These are phyloP conservation scores for Triplophysa dalaica DNA, from an alignment of 2,113 vertebrate genomes.

Conservation along the genomic window DNA sequence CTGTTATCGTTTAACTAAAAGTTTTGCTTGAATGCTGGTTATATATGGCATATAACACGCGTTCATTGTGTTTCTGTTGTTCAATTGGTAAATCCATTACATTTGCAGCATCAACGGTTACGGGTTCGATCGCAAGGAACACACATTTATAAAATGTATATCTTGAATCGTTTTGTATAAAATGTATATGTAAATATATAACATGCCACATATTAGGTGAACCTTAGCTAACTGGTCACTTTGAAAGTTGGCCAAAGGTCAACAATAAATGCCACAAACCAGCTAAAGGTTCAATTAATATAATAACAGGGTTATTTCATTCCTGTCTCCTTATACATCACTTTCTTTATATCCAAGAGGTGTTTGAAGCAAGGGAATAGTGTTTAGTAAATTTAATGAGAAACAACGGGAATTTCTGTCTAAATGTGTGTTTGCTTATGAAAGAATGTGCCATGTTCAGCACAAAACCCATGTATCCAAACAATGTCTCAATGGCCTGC, in stretches of 20 bases:
- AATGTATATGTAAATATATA: too few species aligned
- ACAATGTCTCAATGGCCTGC: slow-evolving; percentile 22
- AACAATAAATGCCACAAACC: not conserved
- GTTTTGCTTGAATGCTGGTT: not conserved
- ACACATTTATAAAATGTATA: too few species aligned
- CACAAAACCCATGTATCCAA: not conserved
- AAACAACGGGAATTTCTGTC: not conserved
- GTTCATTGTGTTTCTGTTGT: too few species aligned
- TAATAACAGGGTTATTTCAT: too few species aligned
- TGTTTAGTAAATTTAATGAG: not conserved
- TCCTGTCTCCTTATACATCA: too few species aligned
- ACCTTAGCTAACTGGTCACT: not conserved
- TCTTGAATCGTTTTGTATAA: too few species aligned
- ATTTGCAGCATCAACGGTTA: too few species aligned
- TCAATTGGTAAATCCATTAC: too few species aligned
- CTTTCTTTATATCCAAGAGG: too few species aligned
- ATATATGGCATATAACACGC: not conserved
- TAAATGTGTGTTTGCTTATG: not conserved
- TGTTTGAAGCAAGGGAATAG: too few species aligned
- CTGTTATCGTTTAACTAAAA: not conserved
- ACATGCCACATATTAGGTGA: too few species aligned
- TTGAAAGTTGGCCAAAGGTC: not conserved
- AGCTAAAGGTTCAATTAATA: not conserved
- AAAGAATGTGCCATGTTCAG: slow-evolving; percentile 58
- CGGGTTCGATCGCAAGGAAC: too few species aligned